Evolutionary conservation across 1,140 invertebrate species (phyloP).

Genomic region (Drosophila willistoni): DNA sequence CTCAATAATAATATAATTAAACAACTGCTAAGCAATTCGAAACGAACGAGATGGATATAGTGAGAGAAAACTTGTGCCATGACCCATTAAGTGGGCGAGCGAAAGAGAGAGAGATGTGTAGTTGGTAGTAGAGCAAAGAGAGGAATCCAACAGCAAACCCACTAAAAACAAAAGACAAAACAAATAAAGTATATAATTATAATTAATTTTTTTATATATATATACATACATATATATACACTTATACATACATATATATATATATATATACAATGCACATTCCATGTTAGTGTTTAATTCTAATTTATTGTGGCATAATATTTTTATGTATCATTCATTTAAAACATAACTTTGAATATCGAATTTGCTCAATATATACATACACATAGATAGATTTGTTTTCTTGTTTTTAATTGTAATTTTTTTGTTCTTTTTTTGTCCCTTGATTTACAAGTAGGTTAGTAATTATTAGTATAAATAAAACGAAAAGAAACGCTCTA

Average conservation of each 20-base stretch:
- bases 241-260: slow-evolving; percentile 38
- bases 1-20: slow-evolving; percentile 10
- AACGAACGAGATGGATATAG: slow-evolving; percentile 6
- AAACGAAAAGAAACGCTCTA: slow-evolving; percentile 10
- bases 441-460: slow-evolving; percentile 28
- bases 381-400: neutral
- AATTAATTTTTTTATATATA: slow-evolving; percentile 53
- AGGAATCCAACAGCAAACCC: slow-evolving; percentile 16
- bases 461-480: slow-evolving; percentile 22
- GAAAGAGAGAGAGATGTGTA: neutral
- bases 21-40: slow-evolving; percentile 12
- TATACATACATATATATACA: slow-evolving; percentile 40
- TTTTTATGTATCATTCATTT: slow-evolving; percentile 15
- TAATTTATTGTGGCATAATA: slow-evolving; percentile 65
- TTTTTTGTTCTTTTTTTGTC: neutral
- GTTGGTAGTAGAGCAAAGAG: slow-evolving; percentile 21
- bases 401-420: no score
- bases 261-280: slow-evolving; percentile 37
- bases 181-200: slow-evolving; percentile 34
- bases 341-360: slow-evolving; percentile 47
- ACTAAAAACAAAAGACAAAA: slow-evolving; percentile 41
- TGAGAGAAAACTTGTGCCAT: slow-evolving; percentile 6
- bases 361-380: slow-evolving; percentile 19
- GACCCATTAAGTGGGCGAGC: slow-evolving; percentile 7
- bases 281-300: slow-evolving; percentile 78